Percentiles rank a stretch among this genome's conserved stretches.
Conservation (phyloP, 2,797 vertebrate genomes). For the Pelodytes ibericus region DNA sequence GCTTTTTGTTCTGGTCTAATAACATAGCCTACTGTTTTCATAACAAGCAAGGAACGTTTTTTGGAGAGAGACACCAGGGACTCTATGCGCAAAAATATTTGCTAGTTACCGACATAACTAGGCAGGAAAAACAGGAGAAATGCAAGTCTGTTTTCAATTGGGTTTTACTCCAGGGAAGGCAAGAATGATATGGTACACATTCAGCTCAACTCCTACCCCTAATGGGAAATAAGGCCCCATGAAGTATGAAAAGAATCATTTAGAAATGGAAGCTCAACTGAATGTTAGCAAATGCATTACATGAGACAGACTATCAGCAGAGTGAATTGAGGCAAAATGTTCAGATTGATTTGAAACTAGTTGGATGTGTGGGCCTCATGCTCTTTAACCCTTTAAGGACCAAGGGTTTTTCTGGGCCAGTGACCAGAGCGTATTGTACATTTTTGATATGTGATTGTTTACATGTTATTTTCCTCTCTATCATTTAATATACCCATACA, state of each 20-base stretch:
- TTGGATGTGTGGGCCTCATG: background rate
- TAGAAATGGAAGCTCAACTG: slow-evolving; percentile 41
- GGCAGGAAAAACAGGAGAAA: slow-evolving; percentile 65
- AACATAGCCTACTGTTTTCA: slow-evolving; percentile 37
- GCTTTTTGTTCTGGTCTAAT: slow-evolving; percentile 42
- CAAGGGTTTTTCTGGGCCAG: no score
- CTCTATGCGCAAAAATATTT: slow-evolving; percentile 61
- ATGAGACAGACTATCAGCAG: slow-evolving; percentile 21
- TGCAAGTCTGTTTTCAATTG: slow-evolving; percentile 66
- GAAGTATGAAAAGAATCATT: slow-evolving; percentile 65
- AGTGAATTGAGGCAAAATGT: slow-evolving; percentile 4
- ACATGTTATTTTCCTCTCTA: no score
- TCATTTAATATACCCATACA: no score
- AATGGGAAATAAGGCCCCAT: slow-evolving; percentile 64
- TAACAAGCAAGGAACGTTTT: slow-evolving; percentile 25
- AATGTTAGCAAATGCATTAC: slow-evolving; percentile 22
- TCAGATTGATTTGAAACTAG: background rate
- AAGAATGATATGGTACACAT: slow-evolving; percentile 61
- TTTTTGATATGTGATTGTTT: no score
- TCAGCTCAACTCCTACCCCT: slow-evolving; percentile 60
- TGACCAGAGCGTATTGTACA: no score
- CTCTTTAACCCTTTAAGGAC: slow-evolving; percentile 8
- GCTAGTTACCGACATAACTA: slow-evolving; percentile 63
- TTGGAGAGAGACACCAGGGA: slow-evolving; percentile 60
- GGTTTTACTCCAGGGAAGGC: slow-evolving; percentile 62